Evolutionary conservation across 2,113 vertebrate species (phyloP).

Genomic region (Catharus fuscescens): DNA sequence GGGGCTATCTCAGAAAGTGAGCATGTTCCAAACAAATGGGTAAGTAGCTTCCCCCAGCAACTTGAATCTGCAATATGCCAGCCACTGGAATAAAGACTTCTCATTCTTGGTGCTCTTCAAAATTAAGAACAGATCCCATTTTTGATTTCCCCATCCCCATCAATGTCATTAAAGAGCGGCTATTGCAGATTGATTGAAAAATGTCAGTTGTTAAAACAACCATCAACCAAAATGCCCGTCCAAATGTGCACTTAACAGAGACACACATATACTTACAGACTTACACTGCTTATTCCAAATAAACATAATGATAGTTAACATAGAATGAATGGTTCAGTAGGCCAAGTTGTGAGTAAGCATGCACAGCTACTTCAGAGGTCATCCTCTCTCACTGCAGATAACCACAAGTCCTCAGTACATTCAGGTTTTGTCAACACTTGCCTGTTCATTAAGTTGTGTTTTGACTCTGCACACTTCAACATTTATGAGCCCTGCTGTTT

Average conservation of each 20-base stretch:
- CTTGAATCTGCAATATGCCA: background rate
- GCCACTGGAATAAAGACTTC: background rate
- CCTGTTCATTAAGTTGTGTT: background rate
- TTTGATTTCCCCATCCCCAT: background rate
- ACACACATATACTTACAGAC: background rate
- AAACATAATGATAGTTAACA: background rate
- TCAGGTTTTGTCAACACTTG: background rate
- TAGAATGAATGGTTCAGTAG: background rate
- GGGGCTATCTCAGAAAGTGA: rapidly evolving
- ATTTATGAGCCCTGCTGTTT: background rate
- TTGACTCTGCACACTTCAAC: background rate
- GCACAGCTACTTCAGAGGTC: background rate
- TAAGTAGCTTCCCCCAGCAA: background rate
- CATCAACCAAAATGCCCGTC: background rate
- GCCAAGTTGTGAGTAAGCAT: background rate
- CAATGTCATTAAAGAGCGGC: background rate
- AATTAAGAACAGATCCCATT: background rate
- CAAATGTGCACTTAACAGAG: background rate
- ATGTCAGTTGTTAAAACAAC: background rate
- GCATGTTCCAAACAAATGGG: background rate
- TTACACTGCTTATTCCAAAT: background rate
- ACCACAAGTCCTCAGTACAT: background rate
- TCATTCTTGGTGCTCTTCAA: background rate
- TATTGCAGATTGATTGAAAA: background rate
- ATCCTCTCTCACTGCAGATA: background rate